These are phyloP conservation scores for Quadroppia sp. DNA, from an alignment of 2,888 invertebrate genomes.

Conservation along the genomic window DNA sequence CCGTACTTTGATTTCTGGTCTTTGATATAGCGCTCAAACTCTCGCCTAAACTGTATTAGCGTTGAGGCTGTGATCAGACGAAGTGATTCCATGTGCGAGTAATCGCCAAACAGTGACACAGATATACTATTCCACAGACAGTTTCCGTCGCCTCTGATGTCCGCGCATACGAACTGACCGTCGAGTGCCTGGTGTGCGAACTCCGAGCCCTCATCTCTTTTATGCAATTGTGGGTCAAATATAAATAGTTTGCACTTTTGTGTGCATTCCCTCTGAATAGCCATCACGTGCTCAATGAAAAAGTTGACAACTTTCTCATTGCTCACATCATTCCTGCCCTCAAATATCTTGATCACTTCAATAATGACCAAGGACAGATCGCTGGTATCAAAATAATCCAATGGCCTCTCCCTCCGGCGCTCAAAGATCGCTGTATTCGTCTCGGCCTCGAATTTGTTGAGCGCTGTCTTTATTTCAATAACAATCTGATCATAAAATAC, in stretches of 20 bases:
- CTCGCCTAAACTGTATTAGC: neutral
- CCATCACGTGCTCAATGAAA: neutral
- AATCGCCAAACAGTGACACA: neutral
- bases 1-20: neutral
- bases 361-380: neutral
- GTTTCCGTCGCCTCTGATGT: slow-evolving; percentile 14
- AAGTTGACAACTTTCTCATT: neutral
- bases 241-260: neutral
- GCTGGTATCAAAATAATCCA: too few relatives aligned
- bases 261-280: neutral
- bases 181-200: neutral
- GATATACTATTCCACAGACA: neutral
- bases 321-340: neutral
- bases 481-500: too few relatives aligned
- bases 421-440: too few relatives aligned
- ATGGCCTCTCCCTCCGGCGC: too few relatives aligned
- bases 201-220: too few relatives aligned
- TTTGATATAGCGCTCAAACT: neutral
- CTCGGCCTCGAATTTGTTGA: too few relatives aligned
- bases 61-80: slow-evolving; percentile 11
- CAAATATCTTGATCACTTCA: neutral
- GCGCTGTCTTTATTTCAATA: too few relatives aligned
- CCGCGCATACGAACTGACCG: neutral
- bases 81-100: slow-evolving; percentile 7
- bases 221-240: neutral